Conservation (phyloP, 2,888 invertebrate species). For the Ormyrus thymus region DNA sequence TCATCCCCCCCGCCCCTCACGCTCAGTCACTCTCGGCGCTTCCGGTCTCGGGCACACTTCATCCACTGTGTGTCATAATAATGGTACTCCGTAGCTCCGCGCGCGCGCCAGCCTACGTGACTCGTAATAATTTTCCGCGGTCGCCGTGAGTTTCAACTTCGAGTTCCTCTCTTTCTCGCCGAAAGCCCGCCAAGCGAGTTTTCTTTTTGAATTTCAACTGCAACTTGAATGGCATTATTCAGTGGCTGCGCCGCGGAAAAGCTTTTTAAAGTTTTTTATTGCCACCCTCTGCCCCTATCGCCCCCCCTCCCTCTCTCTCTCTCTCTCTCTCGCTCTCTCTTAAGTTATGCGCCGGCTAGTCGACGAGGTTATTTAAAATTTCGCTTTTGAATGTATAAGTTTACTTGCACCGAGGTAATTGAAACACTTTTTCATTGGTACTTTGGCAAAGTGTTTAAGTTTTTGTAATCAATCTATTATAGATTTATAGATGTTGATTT, state of each 20-base stretch:
- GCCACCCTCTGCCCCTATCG: conserved; percentile 7
- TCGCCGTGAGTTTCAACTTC: conserved; percentile 56
- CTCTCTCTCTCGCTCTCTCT: too few relatives aligned
- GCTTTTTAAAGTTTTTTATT: conserved; percentile 57
- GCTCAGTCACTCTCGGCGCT: conserved; percentile 38
- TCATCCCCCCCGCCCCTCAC: conserved; percentile 39
- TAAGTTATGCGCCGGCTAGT: too few relatives aligned
- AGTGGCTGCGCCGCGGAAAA: conserved; percentile 41
- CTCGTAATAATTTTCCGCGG: conserved; percentile 65
- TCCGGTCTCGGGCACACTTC: conserved; percentile 57
- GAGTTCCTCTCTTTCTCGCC: conserved; percentile 4
- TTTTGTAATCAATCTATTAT: too few relatives aligned
- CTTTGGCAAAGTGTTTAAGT: not conserved
- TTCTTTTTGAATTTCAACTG: conserved; percentile 55
- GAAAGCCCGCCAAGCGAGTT: conserved; percentile 17
- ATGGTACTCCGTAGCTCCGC: conserved; percentile 61
- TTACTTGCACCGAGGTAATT: conserved; percentile 43
- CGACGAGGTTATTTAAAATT: conserved; percentile 49
- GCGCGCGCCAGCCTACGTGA: conserved; percentile 63
- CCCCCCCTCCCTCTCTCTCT: too few relatives aligned
- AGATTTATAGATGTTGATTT: too few relatives aligned
- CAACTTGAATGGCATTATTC: conserved; percentile 57
- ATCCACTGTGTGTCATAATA: conserved; percentile 64
- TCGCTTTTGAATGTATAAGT: conserved; percentile 51
- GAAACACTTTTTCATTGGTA: conserved; percentile 42